phyloP scores from a whole-genome alignment of 2,113 vertebrate species.

The Malurus melanocephalus region DNA sequence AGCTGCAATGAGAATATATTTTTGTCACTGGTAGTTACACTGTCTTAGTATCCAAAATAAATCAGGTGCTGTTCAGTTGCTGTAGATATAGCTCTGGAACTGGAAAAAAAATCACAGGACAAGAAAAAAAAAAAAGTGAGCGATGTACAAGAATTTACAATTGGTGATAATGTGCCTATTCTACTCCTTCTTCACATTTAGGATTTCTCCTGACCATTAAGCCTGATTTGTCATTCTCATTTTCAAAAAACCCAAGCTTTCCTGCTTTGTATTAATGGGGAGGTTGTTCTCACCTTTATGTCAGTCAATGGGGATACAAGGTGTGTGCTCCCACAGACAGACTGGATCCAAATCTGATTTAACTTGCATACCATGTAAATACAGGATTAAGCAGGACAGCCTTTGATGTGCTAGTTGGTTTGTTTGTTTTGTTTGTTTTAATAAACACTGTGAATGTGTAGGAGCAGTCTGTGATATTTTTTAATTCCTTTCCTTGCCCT shows the following conservation, averaged over 20 bases:
- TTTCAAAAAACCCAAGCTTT: background rate
- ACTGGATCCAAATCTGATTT: background rate
- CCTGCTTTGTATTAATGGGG: background rate
- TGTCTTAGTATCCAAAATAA: background rate
- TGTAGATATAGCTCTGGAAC: background rate
- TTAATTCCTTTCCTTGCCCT: slow-evolving; percentile 26
- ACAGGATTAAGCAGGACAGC: background rate
- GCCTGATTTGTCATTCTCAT: background rate
- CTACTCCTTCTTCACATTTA: background rate
- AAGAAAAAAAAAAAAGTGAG: background rate
- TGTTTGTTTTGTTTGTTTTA: background rate
- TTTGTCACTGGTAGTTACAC: background rate
- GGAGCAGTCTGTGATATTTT: background rate
- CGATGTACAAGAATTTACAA: background rate
- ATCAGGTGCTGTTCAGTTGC: background rate
- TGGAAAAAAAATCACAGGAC: background rate
- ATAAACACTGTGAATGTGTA: background rate
- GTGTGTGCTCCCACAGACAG: background rate
- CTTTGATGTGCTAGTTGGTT: background rate
- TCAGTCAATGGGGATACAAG: background rate
- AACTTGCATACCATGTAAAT: background rate
- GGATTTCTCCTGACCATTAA: background rate
- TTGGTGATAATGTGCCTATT: background rate
- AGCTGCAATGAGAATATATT: background rate
- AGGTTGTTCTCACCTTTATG: background rate